Percentiles rank a stretch among this genome's conserved stretches.
phyloP scores from a whole-genome alignment of 2,888 invertebrate genomes.

The Drosophila meridionalis region DNA sequence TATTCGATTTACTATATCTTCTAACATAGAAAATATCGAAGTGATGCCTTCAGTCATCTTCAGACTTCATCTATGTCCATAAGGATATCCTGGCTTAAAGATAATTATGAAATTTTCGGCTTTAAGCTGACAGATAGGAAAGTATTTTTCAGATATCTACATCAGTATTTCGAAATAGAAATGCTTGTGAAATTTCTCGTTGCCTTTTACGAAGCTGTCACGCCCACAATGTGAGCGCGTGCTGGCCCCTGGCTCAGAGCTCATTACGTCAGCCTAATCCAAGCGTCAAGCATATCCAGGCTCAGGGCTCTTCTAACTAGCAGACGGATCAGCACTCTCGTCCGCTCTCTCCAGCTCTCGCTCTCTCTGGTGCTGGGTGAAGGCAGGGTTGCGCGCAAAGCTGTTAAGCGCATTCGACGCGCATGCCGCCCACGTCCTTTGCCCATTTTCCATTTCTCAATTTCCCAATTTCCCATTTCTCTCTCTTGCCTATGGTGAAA shows the following conservation, averaged over 20 bases:
- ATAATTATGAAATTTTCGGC: constrained; percentile 4
- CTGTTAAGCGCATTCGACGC: constrained; percentile 74
- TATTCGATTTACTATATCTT: background rate
- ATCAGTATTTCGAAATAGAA: background rate
- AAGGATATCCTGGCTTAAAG: no score
- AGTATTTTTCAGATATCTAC: background rate
- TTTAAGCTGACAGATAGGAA: constrained; percentile 6
- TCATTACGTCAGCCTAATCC: constrained; percentile 68
- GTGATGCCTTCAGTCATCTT: no score
- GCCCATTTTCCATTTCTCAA: constrained; percentile 7
- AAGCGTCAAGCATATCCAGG: constrained; percentile 60
- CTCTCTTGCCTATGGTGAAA: constrained; percentile 19
- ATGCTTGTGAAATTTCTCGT: background rate
- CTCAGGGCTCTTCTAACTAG: constrained; percentile 8
- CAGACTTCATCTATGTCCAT: background rate
- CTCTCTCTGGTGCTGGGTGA: background rate
- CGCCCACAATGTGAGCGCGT: constrained; percentile 53
- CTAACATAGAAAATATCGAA: background rate
- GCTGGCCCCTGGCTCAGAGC: constrained; percentile 46
- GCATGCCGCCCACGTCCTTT: constrained; percentile 60
- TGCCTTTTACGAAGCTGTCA: constrained; percentile 27
- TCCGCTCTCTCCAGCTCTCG: background rate
- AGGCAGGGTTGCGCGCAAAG: constrained; percentile 43
- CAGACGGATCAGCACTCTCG: constrained; percentile 11
- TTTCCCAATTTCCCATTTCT: constrained; percentile 9